Conservation (phyloP, 2,113 vertebrate genomes). For the Rynchops niger region DNA sequence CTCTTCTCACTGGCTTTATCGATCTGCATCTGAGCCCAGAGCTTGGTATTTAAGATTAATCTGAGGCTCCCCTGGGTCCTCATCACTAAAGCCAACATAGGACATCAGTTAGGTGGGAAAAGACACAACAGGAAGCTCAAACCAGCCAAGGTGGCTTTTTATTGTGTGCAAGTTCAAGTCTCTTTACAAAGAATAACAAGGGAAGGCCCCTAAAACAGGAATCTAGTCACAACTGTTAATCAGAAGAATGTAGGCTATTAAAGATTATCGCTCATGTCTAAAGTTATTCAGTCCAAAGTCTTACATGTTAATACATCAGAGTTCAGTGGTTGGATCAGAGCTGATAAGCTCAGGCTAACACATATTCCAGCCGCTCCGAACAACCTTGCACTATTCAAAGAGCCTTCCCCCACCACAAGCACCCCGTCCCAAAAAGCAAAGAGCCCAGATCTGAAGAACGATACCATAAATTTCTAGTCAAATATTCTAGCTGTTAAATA, state of each 20-base stretch:
- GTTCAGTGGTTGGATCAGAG: background rate
- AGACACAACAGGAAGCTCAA: background rate
- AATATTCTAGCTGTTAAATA: background rate
- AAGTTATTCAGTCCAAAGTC: background rate
- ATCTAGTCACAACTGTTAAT: background rate
- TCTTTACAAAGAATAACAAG: background rate
- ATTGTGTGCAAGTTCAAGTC: background rate
- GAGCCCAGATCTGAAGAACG: background rate
- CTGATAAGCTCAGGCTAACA: background rate
- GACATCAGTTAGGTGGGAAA: background rate
- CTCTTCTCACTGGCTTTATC: conserved; percentile 99
- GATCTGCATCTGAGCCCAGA: conserved; percentile 99
- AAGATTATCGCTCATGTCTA: background rate
- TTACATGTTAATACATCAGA: background rate
- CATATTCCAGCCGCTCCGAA: background rate
- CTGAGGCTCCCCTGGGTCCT: conserved; percentile 96
- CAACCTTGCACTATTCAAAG: accelerated
- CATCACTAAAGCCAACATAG: conserved; percentile 83
- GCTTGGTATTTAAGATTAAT: conserved; percentile 97
- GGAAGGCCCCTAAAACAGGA: background rate
- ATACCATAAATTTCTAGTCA: background rate
- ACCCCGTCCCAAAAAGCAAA: background rate
- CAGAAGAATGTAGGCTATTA: background rate
- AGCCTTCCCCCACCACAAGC: background rate
- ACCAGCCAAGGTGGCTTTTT: background rate